Conservation (phyloP, 1,140 invertebrate genomes). For the Adelges cooleyi region DNA sequence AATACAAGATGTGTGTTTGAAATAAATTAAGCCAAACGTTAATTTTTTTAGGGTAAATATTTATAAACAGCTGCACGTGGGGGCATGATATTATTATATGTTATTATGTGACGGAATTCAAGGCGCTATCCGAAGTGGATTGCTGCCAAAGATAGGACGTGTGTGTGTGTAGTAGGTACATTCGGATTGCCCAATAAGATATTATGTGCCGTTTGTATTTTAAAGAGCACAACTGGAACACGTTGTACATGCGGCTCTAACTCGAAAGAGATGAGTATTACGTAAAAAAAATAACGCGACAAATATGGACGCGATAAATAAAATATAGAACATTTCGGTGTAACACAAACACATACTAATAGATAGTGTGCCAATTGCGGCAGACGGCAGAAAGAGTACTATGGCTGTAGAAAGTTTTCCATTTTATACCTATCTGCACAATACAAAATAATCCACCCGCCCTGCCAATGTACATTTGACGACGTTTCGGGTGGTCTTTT, state of each 20-base stretch:
- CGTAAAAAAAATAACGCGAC: constrained; percentile 7
- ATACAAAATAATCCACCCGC: not conserved
- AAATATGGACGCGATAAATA: constrained; percentile 7
- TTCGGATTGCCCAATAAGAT: not conserved
- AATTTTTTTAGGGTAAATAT: too few relatives aligned
- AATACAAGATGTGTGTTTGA: too few relatives aligned
- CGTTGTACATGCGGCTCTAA: not conserved
- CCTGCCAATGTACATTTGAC: not conserved
- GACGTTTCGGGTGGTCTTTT: too few relatives aligned
- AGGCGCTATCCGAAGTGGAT: not conserved
- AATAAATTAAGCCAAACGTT: too few relatives aligned
- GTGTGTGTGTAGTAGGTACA: too few relatives aligned
- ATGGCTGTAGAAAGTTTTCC: not conserved
- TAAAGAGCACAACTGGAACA: constrained; percentile 16
- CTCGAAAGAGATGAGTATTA: constrained; percentile 5
- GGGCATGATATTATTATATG: too few relatives aligned
- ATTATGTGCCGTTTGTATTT: too few relatives aligned
- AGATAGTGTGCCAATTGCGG: too few relatives aligned
- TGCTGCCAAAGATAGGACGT: not conserved
- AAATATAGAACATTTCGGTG: not conserved
- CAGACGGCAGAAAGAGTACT: too few relatives aligned
- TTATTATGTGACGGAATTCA: too few relatives aligned
- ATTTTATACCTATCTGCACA: not conserved
- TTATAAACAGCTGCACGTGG: too few relatives aligned
- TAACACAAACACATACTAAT: too few relatives aligned